Percentiles rank a stretch among this genome's conserved stretches.
These are phyloP conservation scores for Littorina saxatilis DNA, from an alignment of 1,140 invertebrate species.

Conservation along the genomic window DNA sequence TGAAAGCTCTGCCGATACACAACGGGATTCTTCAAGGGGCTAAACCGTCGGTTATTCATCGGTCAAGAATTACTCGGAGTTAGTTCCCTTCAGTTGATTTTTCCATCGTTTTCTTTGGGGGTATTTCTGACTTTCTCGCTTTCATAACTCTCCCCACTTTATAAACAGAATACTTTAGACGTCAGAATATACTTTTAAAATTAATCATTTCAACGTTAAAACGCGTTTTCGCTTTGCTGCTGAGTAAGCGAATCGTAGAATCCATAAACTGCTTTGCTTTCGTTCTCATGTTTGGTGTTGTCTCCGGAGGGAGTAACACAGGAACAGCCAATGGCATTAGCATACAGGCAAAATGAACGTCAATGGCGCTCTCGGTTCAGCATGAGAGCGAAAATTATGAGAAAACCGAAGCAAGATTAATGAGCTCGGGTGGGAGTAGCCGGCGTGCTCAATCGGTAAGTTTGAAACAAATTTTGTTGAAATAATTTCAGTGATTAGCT, in stretches of 20 bases:
- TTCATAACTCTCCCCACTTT: no score
- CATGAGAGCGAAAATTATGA: constrained; percentile 52
- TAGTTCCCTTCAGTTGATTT: no score
- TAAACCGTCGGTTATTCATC: no score
- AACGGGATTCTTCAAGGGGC: no score
- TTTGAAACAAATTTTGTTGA: constrained; percentile 3
- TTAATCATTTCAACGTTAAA: background rate
- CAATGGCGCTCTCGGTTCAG: constrained; percentile 57
- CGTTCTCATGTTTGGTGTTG: background rate
- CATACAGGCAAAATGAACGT: constrained; percentile 58
- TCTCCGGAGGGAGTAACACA: constrained; percentile 32
- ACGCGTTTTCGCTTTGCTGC: background rate
- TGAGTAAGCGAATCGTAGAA: background rate
- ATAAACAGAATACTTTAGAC: background rate
- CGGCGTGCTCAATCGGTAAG: constrained; percentile 44
- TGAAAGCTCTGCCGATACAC: no score
- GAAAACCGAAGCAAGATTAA: constrained; percentile 44
- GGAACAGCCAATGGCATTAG: constrained; percentile 46
- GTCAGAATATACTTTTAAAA: background rate
- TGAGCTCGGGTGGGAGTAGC: constrained; percentile 48
- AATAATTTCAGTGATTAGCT: background rate
- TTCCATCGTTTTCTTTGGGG: background rate
- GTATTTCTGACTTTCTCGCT: background rate
- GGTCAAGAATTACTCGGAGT: no score
- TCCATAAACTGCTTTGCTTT: background rate